These are phyloP conservation scores for Cossypha caffra DNA, from an alignment of 2,797 vertebrate genomes.

Conservation along the genomic window DNA sequence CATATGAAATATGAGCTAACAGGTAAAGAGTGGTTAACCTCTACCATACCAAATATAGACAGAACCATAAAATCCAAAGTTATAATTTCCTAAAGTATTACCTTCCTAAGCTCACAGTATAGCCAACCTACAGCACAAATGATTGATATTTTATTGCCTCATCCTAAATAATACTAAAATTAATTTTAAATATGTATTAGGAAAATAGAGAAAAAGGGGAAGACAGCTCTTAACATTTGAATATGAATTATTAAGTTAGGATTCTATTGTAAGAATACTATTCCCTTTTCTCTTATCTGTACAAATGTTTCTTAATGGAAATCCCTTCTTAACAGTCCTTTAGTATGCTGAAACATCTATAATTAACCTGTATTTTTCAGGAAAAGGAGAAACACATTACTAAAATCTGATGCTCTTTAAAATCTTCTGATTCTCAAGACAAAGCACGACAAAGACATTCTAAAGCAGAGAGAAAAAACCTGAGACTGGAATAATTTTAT, in stretches of 20 bases:
- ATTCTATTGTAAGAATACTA: neutral
- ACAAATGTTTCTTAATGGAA: neutral
- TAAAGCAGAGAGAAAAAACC: neutral
- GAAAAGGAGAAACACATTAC: neutral
- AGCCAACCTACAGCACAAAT: neutral
- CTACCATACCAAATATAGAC: neutral
- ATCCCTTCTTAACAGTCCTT: neutral
- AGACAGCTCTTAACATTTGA: neutral
- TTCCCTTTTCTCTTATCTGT: neutral
- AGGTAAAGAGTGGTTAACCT: constrained; percentile 2
- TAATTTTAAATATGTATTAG: neutral
- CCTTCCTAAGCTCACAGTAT: neutral
- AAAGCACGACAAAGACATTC: neutral
- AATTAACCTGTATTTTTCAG: neutral
- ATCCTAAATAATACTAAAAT: neutral
- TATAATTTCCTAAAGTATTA: neutral
- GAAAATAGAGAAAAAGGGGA: neutral
- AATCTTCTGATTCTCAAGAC: neutral
- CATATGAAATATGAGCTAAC: neutral
- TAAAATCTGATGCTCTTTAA: neutral
- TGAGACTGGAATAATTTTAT: neutral
- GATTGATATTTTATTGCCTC: neutral
- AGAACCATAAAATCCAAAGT: neutral
- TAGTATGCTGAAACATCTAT: neutral
- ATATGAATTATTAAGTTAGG: neutral